Base-by-base conservation (phyloP, 2,797 vertebrate species). In the Bufotes viridis region DNA sequence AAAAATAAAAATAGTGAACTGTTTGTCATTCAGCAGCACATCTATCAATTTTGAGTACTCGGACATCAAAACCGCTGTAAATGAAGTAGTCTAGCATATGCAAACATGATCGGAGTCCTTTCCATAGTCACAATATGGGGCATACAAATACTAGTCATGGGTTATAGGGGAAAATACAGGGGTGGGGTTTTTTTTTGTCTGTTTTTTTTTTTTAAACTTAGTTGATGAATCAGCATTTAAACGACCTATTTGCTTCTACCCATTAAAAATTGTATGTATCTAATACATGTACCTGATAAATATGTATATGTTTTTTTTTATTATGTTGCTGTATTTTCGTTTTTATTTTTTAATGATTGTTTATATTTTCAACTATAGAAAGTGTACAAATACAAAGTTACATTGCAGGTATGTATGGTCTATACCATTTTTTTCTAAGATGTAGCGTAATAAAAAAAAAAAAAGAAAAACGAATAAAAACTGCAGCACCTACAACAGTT, bases 331-430 rank as follows among this genome's bases (percentile, higher is more conserved):
- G 94, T 95, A 95, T 95, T 95, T 95, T 96, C 93, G 94, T 95
- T 96, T 96, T 96, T 95, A 93, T 95, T 95, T 96, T 95, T 96
- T 96, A 88, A 83, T 95, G 95, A 96, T 94, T 96, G 95, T 96
- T 96, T 96, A 96, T 96, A 96, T 96, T 96, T 96, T 95, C 95
- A 95, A 93, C 94, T 94, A 96, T 94, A 94, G 92, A 94, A 94
- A 94, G 93, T 96, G 95, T 96, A 96, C 93, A 96, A 95, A 95
- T 89, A 94, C 95, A 93, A 95, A 94, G 92, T 94, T 95, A 94
- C 93, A 95, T 95, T 95, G 94, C 95, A 94, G 93, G 94, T 94
- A 95, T 96, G 94, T 95, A 95, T 95, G 94, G 94, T 93, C 95
- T 95, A 94, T 95, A 94, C 92, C 92, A 88, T 95, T 96, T 96